These are phyloP conservation scores for Diadromus collaris DNA, from an alignment of 2,888 invertebrate species.

Conservation along the genomic window DNA sequence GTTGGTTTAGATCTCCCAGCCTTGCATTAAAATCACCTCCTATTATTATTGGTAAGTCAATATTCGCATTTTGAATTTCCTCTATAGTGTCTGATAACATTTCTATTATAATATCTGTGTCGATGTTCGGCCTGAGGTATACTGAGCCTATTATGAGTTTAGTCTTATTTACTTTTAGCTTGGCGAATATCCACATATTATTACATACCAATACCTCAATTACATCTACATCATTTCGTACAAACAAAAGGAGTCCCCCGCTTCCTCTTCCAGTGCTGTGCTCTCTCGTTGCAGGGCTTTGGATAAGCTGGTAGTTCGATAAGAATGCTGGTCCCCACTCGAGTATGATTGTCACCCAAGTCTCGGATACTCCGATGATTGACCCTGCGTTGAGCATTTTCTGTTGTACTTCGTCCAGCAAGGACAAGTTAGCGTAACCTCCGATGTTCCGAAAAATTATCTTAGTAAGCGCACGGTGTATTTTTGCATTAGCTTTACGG, in stretches of 20 bases:
- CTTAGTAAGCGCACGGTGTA: too few species aligned
- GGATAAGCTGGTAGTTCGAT: background rate
- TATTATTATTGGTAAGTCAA: background rate
- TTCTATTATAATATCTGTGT: background rate
- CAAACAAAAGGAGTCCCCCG: background rate
- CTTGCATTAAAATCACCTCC: background rate
- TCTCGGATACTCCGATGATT: background rate
- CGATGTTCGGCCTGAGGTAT: background rate
- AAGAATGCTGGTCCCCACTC: background rate
- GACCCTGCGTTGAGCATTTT: background rate
- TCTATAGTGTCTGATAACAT: background rate
- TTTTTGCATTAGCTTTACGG: too few species aligned
- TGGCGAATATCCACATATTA: background rate
- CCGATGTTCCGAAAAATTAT: too few species aligned
- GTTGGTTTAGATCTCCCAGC: background rate
- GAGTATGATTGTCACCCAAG: background rate
- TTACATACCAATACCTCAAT: background rate
- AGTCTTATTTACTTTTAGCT: background rate
- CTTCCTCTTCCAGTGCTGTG: slow-evolving; percentile 12
- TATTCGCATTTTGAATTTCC: background rate
- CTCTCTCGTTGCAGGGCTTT: background rate
- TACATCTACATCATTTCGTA: background rate
- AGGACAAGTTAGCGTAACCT: too few species aligned
- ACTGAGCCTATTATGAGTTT: background rate
- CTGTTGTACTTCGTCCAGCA: too few species aligned